Evolutionary conservation across 2,797 vertebrate species (phyloP).

Genomic region (Nasua narica): DNA sequence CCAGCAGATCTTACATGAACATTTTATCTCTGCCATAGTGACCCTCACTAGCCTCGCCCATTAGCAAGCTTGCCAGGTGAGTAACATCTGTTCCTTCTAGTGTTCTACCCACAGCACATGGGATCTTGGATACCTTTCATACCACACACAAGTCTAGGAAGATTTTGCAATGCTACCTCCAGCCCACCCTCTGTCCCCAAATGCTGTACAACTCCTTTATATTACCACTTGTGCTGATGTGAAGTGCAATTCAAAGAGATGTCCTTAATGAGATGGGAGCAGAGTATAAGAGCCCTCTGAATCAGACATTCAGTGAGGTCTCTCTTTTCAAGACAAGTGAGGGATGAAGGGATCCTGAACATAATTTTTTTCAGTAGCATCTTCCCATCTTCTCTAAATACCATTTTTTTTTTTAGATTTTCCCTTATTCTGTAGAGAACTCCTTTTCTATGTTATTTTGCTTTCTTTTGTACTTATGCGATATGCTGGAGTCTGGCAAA

Average conservation of each 20-base stretch:
- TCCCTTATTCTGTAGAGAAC: not conserved
- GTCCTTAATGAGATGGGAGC: not conserved
- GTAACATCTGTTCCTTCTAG: not conserved
- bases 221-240: not conserved
- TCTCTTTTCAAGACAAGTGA: not conserved
- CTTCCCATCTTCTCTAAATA: not conserved
- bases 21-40: not conserved
- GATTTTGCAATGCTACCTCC: not conserved
- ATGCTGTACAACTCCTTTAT: not conserved
- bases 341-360: not conserved
- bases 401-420: not conserved
- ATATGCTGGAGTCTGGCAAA: not conserved
- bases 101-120: not conserved
- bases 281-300: not conserved
- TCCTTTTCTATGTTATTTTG: not conserved
- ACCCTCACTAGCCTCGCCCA: too few species aligned
- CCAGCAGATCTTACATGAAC: not conserved
- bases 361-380: not conserved
- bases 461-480: not conserved
- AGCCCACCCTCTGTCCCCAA: not conserved
- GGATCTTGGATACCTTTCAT: not conserved
- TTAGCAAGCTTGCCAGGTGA: not conserved
- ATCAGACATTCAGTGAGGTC: not conserved
- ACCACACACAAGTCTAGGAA: not conserved
- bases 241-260: not conserved